Base-by-base conservation (phyloP, 2,888 invertebrate genomes). In the Auanema freiburgensis region DNA sequence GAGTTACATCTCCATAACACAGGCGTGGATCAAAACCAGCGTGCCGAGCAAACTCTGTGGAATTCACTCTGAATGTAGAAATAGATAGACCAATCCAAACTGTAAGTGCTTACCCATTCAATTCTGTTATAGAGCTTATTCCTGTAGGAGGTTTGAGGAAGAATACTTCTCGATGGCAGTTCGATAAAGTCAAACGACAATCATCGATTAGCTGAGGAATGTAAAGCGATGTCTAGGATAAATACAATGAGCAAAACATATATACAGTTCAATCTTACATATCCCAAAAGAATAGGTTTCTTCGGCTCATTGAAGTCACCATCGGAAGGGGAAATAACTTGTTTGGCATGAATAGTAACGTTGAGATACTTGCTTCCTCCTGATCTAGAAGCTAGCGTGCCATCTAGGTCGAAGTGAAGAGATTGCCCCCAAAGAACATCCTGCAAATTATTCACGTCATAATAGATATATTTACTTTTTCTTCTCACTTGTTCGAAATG, bases 11-110 rank as follows among this genome's bases (percentile, higher is more conserved):
- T 4, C 96, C 96, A 84, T 91, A 92, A 84, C 94, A 94, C 42
- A 93, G 88, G 58, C 90, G 90, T 2, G 92, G 90, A 85, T 94
- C 92, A 84, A 93, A 95, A 1, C 95, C 95, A 0, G 92, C 90
- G 84, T 92, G 87, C 21, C 84, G 80, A 6, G 78, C 65, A 54
- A 79, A 73, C 55, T 81, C 79, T 10, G 46, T 18, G 21, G 21
- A 16, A 46, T 18, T 42, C 11, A 63, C 3, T 40, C 67, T 64
- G 50, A 24, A 61, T 57, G 23, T 11, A 40, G 16, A 60, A 12
- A 43, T 43, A 12, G 43, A 43, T 12, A 43, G n/a, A 43, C 43
- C 43, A 43, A n/a, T 12, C 12, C 12, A 46, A 46, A 46, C 18
- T 21, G 40, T n/a, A 16, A 52, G 11, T 25, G 25, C 4, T 52